Evolutionary conservation across 1,140 invertebrate genomes (phyloP), one percentile per base, ranked within the genome.

Genomic region (Drosophila arizonae): DNA sequence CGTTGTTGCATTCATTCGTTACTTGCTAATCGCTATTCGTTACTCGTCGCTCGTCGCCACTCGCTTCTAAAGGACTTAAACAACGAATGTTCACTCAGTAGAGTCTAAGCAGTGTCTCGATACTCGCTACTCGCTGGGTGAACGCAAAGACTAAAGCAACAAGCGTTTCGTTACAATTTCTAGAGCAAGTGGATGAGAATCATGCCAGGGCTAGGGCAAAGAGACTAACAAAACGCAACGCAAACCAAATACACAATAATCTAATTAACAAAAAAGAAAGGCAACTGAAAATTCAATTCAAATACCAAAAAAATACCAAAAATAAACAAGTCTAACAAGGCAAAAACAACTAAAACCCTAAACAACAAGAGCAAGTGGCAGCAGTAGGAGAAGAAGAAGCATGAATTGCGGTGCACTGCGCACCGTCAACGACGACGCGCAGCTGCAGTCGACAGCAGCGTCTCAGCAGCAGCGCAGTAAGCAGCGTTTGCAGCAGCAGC

Each of bases 381-480:
- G 39, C 17, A 81, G 67, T 46, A 58, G 62, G 13, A 54, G 13
- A 33, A 33, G 3, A 33, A 54, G n/a, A 17, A 79, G 68, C 11
- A 90, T 91, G 90, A 91, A 91, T 75, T 91, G 90, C 77, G 88
- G 90, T 60, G 90, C 90, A 70, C 72, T 90, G 82, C 90, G 84
- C 58, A 60, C 84, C 51, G 74, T 74, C 46, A 90, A 81, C 66
- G 88, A 91, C 64, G 86, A 82, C 43, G 64, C 84, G 76, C 89
- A 90, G 55, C 74, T 85, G 62, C 79, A 77, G 66, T 51, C 76
- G 8, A 30, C 66, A 41, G 67, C 72, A 24, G 17, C 68, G 24
- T 11, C 45, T 39, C 48, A 43, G 43, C 68, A 43, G 63, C 66
- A 70, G 69, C 63, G 67, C 60, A 51, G 67, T 54, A 70, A 63